A percentile compares a stretch with the other conserved stretches of the same genome.
Evolutionary conservation across 2,113 vertebrate species (phyloP).

Genomic region (Gambusia affinis): DNA sequence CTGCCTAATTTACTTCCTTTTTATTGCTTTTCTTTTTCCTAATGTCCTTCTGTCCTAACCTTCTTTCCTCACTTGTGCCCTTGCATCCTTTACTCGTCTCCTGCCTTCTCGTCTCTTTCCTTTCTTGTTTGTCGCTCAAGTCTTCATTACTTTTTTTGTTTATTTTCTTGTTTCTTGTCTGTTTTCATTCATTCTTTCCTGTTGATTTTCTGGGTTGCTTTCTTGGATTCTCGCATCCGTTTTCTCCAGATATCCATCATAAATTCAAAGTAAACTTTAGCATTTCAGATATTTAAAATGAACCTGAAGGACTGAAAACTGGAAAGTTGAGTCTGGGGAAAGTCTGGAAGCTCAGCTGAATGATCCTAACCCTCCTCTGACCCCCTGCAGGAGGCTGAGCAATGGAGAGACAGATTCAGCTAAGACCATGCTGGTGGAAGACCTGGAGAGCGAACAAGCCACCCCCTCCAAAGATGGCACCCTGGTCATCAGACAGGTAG

Average conservation of each 20-base stretch:
- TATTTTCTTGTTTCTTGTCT: too few relatives aligned
- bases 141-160: too few relatives aligned
- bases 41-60: too few relatives aligned
- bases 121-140: too few relatives aligned
- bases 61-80: too few relatives aligned
- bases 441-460: conserved; percentile 89
- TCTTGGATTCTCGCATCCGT: too few relatives aligned
- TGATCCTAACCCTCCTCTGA: conserved; percentile 47
- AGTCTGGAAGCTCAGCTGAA: background rate
- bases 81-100: too few relatives aligned
- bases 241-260: background rate
- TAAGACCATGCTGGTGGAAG: conserved; percentile 95
- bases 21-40: too few relatives aligned
- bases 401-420: conserved; percentile 96
- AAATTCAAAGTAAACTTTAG: background rate
- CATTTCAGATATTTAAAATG: background rate
- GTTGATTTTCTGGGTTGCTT: too few relatives aligned
- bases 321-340: background rate
- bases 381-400: conserved; percentile 87
- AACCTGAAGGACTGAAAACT: background rate
- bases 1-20: too few relatives aligned
- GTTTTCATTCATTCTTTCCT: too few relatives aligned
- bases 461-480: conserved; percentile 96
- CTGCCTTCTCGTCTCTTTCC: too few relatives aligned
- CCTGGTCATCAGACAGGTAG: conserved; percentile 96